Conservation (phyloP, 2,888 invertebrate species). For the Nephrotoma appendiculata region DNA sequence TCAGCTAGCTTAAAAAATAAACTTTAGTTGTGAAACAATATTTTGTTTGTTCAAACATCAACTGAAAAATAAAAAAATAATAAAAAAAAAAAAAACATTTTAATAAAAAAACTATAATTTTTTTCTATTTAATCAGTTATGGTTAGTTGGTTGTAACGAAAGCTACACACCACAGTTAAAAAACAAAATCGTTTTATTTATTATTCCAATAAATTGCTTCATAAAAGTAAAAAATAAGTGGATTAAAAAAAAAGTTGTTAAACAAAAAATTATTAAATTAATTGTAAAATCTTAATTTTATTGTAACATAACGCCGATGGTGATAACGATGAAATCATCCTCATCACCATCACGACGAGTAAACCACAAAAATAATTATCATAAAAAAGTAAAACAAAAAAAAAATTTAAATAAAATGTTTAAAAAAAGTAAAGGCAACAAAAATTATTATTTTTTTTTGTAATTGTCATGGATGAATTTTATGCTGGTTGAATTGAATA, state of each 20-base stretch:
- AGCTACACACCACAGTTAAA: not conserved
- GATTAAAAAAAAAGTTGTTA: not conserved
- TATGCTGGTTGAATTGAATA: not conserved
- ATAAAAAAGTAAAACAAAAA: not conserved
- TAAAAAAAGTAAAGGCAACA: not conserved
- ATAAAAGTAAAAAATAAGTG: too few relatives aligned
- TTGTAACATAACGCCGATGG: not conserved
- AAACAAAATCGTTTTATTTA: not conserved
- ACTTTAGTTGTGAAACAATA: not conserved
- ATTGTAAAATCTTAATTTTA: not conserved
- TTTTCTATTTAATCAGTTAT: not conserved
- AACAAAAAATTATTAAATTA: not conserved
- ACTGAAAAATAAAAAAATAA: not conserved
- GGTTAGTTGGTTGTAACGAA: not conserved
- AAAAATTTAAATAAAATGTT: not conserved
- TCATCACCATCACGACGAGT: not conserved
- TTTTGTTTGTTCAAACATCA: not conserved
- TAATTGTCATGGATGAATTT: not conserved
- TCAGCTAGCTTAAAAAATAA: not conserved
- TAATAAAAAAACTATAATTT: not conserved
- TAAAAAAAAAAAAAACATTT: not conserved
- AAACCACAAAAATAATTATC: not conserved
- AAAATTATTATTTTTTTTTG: not conserved
- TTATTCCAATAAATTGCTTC: too few relatives aligned
- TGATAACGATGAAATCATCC: not conserved